phyloP scores from a whole-genome alignment of 1,140 invertebrate species.

The Stegodyphus mimosarum region DNA sequence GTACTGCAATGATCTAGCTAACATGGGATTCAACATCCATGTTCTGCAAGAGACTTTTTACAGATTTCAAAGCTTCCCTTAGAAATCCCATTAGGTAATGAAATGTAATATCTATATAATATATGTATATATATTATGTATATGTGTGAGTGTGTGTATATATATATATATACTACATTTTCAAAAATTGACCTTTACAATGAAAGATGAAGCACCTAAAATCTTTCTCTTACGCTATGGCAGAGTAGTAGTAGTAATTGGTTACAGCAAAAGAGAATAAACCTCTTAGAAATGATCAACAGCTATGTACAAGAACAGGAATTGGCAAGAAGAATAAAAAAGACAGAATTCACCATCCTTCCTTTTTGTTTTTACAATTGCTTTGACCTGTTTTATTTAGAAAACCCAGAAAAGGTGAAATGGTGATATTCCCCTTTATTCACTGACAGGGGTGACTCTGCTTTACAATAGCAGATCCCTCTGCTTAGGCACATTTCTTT shows the following conservation, averaged over 20 bases:
- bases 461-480: conserved; percentile 41
- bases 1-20: conserved; percentile 30
- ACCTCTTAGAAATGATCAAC: conserved; percentile 59
- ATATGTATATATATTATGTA: conserved; percentile 55
- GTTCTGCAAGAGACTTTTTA: conserved; percentile 13
- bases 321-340: conserved; percentile 59
- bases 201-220: conserved; percentile 61
- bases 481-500: conserved; percentile 57
- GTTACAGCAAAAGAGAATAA: conserved; percentile 61
- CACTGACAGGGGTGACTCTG: conserved; percentile 32
- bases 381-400: conserved; percentile 13
- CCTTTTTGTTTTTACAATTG: conserved; percentile 38
- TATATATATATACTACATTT: conserved; percentile 52
- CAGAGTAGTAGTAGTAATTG: conserved; percentile 55
- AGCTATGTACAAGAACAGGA: conserved; percentile 62
- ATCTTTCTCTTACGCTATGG: conserved; percentile 60
- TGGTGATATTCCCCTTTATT: conserved; percentile 60
- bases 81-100: conserved; percentile 41
- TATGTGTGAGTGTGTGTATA: conserved; percentile 39
- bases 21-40: conserved; percentile 34
- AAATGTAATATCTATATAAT: conserved; percentile 51
- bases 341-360: conserved; percentile 61
- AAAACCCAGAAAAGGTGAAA: conserved; percentile 59
- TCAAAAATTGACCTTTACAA: conserved; percentile 52
- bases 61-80: conserved; percentile 44